phyloP scores from a whole-genome alignment of 2,888 invertebrate genomes.

The Cylloceria caligata region DNA sequence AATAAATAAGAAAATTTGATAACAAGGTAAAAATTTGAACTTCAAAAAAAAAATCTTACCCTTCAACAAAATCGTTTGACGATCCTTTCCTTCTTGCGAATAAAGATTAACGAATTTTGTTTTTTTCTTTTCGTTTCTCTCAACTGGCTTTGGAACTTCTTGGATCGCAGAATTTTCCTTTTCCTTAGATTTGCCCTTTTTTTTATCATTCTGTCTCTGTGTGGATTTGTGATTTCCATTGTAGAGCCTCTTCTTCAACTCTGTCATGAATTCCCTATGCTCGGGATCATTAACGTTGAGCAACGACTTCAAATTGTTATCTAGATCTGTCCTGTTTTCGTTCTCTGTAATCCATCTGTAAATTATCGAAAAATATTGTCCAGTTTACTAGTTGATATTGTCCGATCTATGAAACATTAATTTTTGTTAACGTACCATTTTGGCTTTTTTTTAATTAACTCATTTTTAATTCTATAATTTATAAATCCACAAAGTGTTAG shows the following conservation, averaged over 20 bases:
- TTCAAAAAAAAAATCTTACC: conserved; percentile 74
- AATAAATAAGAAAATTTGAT: conserved; percentile 10
- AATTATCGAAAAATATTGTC: conserved; percentile 9
- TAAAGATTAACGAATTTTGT: conserved; percentile 91
- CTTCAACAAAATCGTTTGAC: conserved; percentile 85
- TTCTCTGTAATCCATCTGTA: conserved; percentile 90
- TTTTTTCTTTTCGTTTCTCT: conserved; percentile 83
- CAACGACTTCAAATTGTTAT: conserved; percentile 91
- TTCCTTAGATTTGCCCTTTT: conserved; percentile 77
- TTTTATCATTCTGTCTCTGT: conserved; percentile 79
- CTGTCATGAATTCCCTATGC: conserved; percentile 89
- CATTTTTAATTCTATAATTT: too few relatives aligned
- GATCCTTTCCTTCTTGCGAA: conserved; percentile 88
- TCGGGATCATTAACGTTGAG: conserved; percentile 89
- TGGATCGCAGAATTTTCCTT: conserved; percentile 72
- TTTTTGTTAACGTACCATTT: background rate
- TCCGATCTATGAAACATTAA: background rate
- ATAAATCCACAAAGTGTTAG: too few relatives aligned
- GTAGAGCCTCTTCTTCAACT: conserved; percentile 84
- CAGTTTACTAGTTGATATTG: background rate
- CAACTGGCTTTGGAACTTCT: conserved; percentile 69
- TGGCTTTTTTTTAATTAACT: too few relatives aligned
- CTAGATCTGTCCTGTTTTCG: conserved; percentile 89
- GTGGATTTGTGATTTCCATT: conserved; percentile 69
- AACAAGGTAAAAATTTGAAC: background rate